Evolutionary conservation across 1,140 invertebrate genomes (phyloP), one percentile per base, ranked within the genome.

Genomic region (Drosophila melanica): DNA sequence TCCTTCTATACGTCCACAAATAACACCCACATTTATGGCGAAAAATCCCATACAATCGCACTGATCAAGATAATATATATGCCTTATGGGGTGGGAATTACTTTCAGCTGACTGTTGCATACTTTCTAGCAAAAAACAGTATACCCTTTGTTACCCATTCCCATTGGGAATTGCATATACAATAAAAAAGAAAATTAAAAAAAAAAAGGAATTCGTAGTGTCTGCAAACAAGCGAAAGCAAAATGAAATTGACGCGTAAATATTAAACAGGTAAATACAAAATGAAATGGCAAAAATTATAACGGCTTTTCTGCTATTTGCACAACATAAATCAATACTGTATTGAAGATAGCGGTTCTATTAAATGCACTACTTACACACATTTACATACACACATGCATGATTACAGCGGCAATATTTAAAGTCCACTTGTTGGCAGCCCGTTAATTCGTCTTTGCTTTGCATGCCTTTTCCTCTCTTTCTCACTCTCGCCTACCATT

Each of bases 201-300:
- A 27, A 27, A 27, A 66, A 66, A 23, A 35, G 57, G 58, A 23
- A 51, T 75, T 48, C 66, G 55, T 62, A 62, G 72, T 65, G 67
- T 58, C 75, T 66, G 73, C 51, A 63, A 41, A 57, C 50, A 68
- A 42, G 65, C 65, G 65, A 54, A 69, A 62, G 65, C 55, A 68
- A 50, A 65, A 60, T 62, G 44, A 79, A 73, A 74, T 84, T 84
- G 65, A 79, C 64, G 54, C 67, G 63, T 73, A 72, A 84, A 79
- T 76, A 82, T 71, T 69, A 57, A 57, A 69, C 73, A 71, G 42
- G 58, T 51, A 79, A 65, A 70, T 48, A 70, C 47, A 33, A 50
- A 59, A 58, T 69, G 45, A 58, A 74, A 63, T 39, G 55, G 41
- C 51, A 48, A 53, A 66, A 55, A 65, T 75, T 65, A 63, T 67